Conservation (phyloP, 2,888 invertebrate genomes). For the Endomychus coccineus region DNA sequence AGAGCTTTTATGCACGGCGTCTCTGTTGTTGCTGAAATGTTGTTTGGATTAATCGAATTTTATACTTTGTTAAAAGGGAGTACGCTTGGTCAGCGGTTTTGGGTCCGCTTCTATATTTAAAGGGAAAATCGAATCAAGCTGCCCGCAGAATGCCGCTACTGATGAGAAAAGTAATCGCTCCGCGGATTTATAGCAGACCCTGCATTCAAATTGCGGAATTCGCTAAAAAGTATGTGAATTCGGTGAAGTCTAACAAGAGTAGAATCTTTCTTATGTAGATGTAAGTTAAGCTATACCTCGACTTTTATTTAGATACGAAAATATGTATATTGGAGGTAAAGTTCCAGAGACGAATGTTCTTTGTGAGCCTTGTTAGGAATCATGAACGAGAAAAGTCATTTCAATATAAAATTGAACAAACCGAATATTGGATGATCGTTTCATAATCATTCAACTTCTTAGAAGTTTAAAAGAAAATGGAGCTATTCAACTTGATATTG, state of each 20-base stretch:
- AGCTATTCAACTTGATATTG: no score
- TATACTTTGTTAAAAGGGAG: conserved; percentile 28
- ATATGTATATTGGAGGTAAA: conserved; percentile 16
- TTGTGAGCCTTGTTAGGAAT: conserved; percentile 11
- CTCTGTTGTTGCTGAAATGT: not conserved
- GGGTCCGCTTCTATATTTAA: conserved; percentile 25
- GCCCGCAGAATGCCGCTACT: conserved; percentile 28
- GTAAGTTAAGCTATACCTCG: no score
- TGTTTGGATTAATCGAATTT: conserved; percentile 2
- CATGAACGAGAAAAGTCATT: conserved; percentile 12
- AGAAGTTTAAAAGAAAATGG: no score
- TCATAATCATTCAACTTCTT: no score
- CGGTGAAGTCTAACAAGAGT: conserved; percentile 24
- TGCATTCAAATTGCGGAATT: conserved; percentile 22
- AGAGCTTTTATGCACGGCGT: conserved; percentile 31
- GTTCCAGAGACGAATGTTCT: conserved; percentile 4
- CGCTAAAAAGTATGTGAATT: conserved; percentile 24
- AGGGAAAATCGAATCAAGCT: conserved; percentile 30
- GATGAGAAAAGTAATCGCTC: conserved; percentile 33
- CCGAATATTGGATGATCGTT: no score
- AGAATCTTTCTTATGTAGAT: conserved; percentile 23
- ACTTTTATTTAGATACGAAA: conserved; percentile 14
- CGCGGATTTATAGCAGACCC: conserved; percentile 24
- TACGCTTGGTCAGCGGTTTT: conserved; percentile 31
- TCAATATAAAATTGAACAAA: conserved; percentile 13